These are phyloP conservation scores for Amiota communis DNA, from an alignment of 2,888 invertebrate genomes.

Conservation along the genomic window DNA sequence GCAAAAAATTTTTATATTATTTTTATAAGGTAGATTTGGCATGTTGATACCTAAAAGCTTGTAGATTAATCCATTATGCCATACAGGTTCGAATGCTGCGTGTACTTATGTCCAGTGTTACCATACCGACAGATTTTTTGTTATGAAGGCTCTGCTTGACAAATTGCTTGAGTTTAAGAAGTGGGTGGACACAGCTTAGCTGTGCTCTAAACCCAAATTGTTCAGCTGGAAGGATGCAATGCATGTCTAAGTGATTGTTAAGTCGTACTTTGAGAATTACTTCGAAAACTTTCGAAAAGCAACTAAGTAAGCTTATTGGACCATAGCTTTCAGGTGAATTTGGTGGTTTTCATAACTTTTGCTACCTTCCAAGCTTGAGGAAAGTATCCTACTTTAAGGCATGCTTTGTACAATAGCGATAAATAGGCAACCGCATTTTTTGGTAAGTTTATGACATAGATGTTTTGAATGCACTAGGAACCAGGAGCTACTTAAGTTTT, in stretches of 20 bases:
- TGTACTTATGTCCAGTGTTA: slow-evolving; percentile 31
- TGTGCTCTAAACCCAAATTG: slow-evolving; percentile 32
- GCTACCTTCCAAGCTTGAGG: slow-evolving; percentile 35
- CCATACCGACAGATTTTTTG: slow-evolving; percentile 27
- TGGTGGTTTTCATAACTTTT: slow-evolving; percentile 32
- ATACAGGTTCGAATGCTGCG: slow-evolving; percentile 36
- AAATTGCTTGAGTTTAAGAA: slow-evolving; percentile 25
- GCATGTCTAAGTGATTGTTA: slow-evolving; percentile 5
- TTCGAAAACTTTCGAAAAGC: slow-evolving; percentile 23
- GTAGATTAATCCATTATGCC: slow-evolving; percentile 35
- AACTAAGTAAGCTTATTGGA: slow-evolving; percentile 32
- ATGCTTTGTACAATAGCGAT: slow-evolving; percentile 24
- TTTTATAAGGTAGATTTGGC: slow-evolving; percentile 28
- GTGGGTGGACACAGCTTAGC: slow-evolving; percentile 28
- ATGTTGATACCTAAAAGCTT: slow-evolving; percentile 25
- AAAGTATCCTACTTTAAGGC: slow-evolving; percentile 32
- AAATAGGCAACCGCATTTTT: slow-evolving; percentile 16
- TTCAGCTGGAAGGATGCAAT: slow-evolving; percentile 20
- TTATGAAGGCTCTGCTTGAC: slow-evolving; percentile 15
- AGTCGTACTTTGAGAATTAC: slow-evolving; percentile 8
- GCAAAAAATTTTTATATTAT: neutral
- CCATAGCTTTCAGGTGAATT: slow-evolving; percentile 25
- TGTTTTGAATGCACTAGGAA: slow-evolving; percentile 5
- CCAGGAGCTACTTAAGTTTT: neutral
- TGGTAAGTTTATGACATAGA: slow-evolving; percentile 22